A percentile compares a stretch with the other conserved stretches of the same genome.
Evolutionary conservation across 2,113 vertebrate genomes (phyloP).

Genomic region (Tupaia tana): DNA sequence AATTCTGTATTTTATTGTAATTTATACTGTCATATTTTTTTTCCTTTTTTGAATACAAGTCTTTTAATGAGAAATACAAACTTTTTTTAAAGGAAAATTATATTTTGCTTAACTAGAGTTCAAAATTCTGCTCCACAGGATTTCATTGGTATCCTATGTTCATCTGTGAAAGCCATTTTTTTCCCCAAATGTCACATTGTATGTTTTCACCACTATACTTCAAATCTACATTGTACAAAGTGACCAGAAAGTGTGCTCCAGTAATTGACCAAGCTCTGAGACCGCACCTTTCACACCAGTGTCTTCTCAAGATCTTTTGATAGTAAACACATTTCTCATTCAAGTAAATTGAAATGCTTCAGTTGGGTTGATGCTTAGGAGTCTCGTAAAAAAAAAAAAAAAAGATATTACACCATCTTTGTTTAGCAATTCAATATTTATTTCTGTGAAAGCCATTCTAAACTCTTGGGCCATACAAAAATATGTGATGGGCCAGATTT

Average conservation of each 20-base stretch:
- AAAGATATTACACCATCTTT: constrained; percentile 91
- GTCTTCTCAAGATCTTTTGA: constrained; percentile 88
- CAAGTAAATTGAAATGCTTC: constrained; percentile 89
- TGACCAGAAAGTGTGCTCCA: constrained; percentile 91
- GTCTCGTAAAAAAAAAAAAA: constrained; percentile 89
- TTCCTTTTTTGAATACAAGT: background rate
- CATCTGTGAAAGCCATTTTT: constrained; percentile 64
- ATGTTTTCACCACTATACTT: constrained; percentile 95
- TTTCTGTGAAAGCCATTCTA: constrained; percentile 75
- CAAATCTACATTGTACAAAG: constrained; percentile 94
- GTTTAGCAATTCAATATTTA: constrained; percentile 89
- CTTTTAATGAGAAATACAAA: background rate
- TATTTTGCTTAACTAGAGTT: background rate
- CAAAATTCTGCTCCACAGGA: background rate
- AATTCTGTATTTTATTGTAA: background rate
- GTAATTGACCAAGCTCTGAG: constrained; percentile 91
- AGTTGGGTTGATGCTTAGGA: constrained; percentile 87
- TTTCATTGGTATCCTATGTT: background rate
- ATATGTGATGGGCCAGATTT: background rate
- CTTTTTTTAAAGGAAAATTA: background rate
- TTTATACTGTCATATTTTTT: no score
- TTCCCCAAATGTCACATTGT: constrained; percentile 95
- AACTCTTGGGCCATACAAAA: background rate
- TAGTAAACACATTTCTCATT: constrained; percentile 86
- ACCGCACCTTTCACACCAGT: constrained; percentile 90